A percentile compares a stretch with the other conserved stretches of the same genome.
Conservation (phyloP, 2,888 invertebrate genomes). For the Hirudinaria manillensis region DNA sequence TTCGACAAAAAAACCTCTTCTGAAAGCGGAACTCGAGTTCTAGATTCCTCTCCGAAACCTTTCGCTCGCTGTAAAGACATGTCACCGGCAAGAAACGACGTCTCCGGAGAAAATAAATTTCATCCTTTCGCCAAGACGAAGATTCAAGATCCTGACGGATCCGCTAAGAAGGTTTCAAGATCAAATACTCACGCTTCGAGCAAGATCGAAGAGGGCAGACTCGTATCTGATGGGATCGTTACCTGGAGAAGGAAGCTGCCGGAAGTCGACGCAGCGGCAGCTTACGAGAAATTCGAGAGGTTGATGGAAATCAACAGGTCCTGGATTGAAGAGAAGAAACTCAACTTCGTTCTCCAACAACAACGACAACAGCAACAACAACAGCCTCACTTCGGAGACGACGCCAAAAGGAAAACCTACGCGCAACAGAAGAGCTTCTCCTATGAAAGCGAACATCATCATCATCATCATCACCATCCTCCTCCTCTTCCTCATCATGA, state of each 20-base stretch:
- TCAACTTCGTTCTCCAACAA: conserved; percentile 13
- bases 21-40: no score
- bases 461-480: background rate
- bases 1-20: no score
- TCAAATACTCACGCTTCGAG: background rate
- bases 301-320: conserved; percentile 19
- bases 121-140: no score
- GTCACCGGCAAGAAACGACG: background rate
- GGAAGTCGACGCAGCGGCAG: conserved; percentile 5
- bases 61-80: background rate
- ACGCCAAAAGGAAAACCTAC: conserved; percentile 28
- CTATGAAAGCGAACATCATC: conserved; percentile 31
- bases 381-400: background rate
- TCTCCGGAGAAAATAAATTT: no score
- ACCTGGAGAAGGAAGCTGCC: conserved; percentile 32
- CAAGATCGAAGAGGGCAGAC: background rate
- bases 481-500: background rate
- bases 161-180: background rate
- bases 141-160: background rate
- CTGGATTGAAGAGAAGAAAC: conserved; percentile 19
- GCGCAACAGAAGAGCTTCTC: conserved; percentile 38
- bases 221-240: conserved; percentile 35
- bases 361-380: background rate
- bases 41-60: no score
- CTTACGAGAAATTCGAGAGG: conserved; percentile 23